phyloP scores from a whole-genome alignment of 2,888 invertebrate species.

The Entomobrya multifasciata region DNA sequence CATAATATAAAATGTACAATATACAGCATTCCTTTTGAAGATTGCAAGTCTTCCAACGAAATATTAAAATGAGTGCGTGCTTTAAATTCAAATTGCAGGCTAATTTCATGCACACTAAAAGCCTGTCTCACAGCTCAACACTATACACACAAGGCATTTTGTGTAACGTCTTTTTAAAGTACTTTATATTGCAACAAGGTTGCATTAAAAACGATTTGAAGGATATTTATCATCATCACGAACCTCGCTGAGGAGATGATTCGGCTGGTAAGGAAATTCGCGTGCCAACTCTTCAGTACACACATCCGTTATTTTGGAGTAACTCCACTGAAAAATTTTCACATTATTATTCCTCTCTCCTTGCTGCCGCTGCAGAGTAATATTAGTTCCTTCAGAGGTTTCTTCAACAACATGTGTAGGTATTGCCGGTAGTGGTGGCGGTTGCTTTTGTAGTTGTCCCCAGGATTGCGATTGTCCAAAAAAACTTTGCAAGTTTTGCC shows the following conservation, averaged over 20 bases:
- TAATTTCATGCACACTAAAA: constrained; percentile 30
- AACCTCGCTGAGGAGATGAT: neutral
- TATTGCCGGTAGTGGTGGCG: too few species aligned
- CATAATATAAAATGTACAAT: constrained; percentile 22
- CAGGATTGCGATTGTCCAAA: neutral
- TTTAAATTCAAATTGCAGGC: neutral
- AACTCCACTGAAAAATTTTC: constrained; percentile 25
- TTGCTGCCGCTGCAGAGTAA: neutral
- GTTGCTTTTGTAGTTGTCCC: neutral
- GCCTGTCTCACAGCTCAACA: too few species aligned
- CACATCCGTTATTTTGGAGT: neutral
- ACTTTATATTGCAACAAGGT: too few species aligned
- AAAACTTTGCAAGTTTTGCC: neutral
- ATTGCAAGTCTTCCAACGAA: neutral
- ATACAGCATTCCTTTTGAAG: constrained; percentile 13
- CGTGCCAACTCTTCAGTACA: neutral
- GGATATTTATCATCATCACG: neutral
- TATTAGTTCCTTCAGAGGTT: too few species aligned
- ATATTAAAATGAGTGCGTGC: neutral
- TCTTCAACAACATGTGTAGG: too few species aligned
- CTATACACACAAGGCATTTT: neutral
- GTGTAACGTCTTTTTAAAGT: too few species aligned
- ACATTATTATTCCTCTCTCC: constrained; percentile 10
- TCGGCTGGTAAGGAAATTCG: neutral
- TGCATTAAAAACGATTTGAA: neutral